A percentile compares a stretch with the other conserved stretches of the same genome.
Conservation (phyloP, 2,888 invertebrate species). For the Trichogramma evanescens region DNA sequence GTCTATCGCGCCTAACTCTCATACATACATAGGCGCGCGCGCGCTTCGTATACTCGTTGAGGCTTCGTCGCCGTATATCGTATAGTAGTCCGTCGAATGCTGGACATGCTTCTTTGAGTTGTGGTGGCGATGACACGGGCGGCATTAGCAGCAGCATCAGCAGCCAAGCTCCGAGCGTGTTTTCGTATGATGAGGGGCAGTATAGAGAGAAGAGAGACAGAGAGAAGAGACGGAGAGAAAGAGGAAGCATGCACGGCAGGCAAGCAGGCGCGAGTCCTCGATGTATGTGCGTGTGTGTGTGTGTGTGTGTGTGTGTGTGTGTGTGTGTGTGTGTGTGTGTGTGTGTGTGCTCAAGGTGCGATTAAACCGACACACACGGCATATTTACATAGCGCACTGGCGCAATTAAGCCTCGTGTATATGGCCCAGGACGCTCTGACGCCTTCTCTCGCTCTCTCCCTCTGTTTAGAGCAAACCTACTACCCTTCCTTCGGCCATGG, state of each 20-base stretch:
- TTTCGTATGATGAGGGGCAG: conserved; percentile 25
- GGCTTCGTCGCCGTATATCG: too few relatives aligned
- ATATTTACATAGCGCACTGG: conserved; percentile 44
- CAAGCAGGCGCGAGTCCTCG: conserved; percentile 16
- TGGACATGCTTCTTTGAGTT: conserved; percentile 25
- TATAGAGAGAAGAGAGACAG: not conserved
- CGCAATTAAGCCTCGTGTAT: conserved; percentile 45
- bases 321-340: conserved; percentile 17
- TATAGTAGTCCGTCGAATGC: conserved; percentile 30
- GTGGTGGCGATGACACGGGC: conserved; percentile 35
- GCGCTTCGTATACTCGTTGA: too few relatives aligned
- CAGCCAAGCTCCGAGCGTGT: conserved; percentile 35
- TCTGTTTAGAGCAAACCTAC: not conserved
- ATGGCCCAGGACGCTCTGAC: conserved; percentile 37
- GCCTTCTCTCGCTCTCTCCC: conserved; percentile 20
- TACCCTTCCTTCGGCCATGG: not conserved
- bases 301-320: conserved; percentile 22
- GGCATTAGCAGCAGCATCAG: conserved; percentile 33
- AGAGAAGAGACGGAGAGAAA: not conserved
- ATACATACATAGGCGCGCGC: too few relatives aligned
- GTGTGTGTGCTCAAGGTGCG: conserved; percentile 31
- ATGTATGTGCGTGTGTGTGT: conserved; percentile 16
- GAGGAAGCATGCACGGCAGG: not conserved
- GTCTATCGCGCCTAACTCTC: too few relatives aligned
- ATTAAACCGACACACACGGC: conserved; percentile 39